phyloP scores from a whole-genome alignment of 2,888 invertebrate species.

The Rhagonycha fulva region DNA sequence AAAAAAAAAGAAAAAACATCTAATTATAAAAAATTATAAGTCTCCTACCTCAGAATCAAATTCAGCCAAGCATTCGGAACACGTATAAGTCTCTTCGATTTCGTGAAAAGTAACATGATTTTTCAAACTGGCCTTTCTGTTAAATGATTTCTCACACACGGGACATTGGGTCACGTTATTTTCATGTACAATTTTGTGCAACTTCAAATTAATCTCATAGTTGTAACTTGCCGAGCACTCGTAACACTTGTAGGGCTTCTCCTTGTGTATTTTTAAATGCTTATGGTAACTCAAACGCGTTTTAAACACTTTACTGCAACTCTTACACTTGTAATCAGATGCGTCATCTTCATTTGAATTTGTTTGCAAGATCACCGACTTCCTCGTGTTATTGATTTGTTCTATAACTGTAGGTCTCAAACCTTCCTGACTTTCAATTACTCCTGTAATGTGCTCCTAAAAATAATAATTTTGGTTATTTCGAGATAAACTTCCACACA shows the following conservation, averaged over 20 bases:
- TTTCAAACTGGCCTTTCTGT: conserved; percentile 51
- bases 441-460: background rate
- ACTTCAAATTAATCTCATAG: conserved; percentile 50
- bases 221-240: conserved; percentile 48
- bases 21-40: background rate
- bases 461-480: background rate
- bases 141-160: conserved; percentile 50
- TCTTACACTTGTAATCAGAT: conserved; percentile 40
- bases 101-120: conserved; percentile 52
- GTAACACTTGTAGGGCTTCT: conserved; percentile 49
- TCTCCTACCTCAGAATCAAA: conserved; percentile 49
- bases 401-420: background rate
- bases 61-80: conserved; percentile 49
- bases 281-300: conserved; percentile 42
- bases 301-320: conserved; percentile 43
- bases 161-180: conserved; percentile 47
- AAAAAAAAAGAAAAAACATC: no score
- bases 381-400: background rate
- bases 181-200: conserved; percentile 49
- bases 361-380: background rate
- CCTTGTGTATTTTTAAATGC: conserved; percentile 47
- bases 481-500: background rate
- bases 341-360: background rate
- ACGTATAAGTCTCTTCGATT: conserved; percentile 50
- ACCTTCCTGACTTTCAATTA: background rate